Base-by-base conservation (phyloP, 2,888 invertebrate species). In the Brassicogethes aeneus region DNA sequence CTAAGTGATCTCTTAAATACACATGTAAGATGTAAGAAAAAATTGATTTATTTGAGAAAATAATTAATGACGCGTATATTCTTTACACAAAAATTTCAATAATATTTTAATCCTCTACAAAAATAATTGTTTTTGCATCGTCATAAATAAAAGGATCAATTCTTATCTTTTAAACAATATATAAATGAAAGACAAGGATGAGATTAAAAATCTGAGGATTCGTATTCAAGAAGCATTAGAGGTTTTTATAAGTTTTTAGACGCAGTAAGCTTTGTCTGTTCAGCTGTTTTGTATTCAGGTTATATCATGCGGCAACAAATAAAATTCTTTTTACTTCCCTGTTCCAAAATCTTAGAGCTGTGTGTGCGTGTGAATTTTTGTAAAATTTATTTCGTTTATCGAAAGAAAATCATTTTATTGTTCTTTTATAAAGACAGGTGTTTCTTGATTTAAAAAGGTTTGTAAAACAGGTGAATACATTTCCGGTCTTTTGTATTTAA, bases 161-260 rank as follows among this genome's bases (percentile, higher is more conserved):
- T n/a, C n/a, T 10, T 10, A 23, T 10, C 23, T 23, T 23, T 23
- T 23, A 23, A 23, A 23, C 23, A 23, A 23, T 23, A 23, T 7
- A 23, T 23, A 23, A 23, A 23, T 23, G 23, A 23, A 23, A 23
- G 10, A 23, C 23, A 10, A 23, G 10, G 23, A 23, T 23, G 23
- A 23, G 5, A 10, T 10, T 10, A 10, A 23, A 42, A 43, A 45
- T 45, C 46, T 44, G 44, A 45, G 46, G 46, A 50, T 48, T 50
- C 50, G 50, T 48, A 50, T 50, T 47, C 50, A 41, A 31, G 13
- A 17, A 38, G 44, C 50, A 50, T 46, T 46, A 48, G 44, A 44
- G 23, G 47, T 50, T 49, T 50, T 50, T 46, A 50, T 50, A 50
- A 50, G 47, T 46, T 50, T n/a, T 47, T 42, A 38, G 44, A 29